Percentiles rank a stretch among this genome's conserved stretches.
Evolutionary conservation across 2,888 invertebrate genomes (phyloP).

Genomic region (Drosophila siamana): DNA sequence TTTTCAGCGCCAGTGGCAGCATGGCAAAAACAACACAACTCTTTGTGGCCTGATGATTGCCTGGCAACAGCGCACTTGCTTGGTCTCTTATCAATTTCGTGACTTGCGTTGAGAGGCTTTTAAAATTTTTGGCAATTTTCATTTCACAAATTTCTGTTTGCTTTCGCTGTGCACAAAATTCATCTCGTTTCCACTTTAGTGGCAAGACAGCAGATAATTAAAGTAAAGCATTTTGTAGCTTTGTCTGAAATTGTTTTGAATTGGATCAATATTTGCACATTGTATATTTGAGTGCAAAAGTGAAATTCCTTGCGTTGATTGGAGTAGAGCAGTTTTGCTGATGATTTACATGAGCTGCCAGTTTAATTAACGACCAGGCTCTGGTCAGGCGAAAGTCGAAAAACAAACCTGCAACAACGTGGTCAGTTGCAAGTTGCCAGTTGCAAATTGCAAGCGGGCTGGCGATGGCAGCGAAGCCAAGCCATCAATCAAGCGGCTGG

Average conservation of each 20-base stretch:
- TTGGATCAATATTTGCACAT: neutral
- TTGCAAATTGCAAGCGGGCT: conserved; percentile 3
- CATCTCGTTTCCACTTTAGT: neutral
- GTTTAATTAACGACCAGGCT: conserved; percentile 14
- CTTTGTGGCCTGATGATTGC: conserved; percentile 14
- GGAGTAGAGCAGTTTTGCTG: neutral
- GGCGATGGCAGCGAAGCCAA: neutral
- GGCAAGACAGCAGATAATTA: neutral
- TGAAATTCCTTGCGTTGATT: conserved; percentile 5
- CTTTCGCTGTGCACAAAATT: no score
- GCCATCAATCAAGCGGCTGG: conserved; percentile 56
- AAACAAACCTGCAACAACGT: conserved; percentile 10
- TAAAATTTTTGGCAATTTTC: neutral
- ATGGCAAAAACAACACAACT: conserved; percentile 23
- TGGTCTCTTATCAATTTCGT: conserved; percentile 22
- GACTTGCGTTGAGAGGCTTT: neutral
- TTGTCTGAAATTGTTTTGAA: neutral
- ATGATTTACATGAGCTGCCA: conserved; percentile 3
- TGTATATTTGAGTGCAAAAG: neutral
- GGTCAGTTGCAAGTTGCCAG: neutral
- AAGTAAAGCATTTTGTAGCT: neutral
- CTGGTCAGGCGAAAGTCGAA: conserved; percentile 14
- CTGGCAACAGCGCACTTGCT: conserved; percentile 18
- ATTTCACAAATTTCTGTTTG: neutral
- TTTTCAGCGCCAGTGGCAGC: neutral